Percentiles rank a stretch among this genome's conserved stretches.
phyloP scores from a whole-genome alignment of 2,888 invertebrate species.

The Oscheius sp. region DNA sequence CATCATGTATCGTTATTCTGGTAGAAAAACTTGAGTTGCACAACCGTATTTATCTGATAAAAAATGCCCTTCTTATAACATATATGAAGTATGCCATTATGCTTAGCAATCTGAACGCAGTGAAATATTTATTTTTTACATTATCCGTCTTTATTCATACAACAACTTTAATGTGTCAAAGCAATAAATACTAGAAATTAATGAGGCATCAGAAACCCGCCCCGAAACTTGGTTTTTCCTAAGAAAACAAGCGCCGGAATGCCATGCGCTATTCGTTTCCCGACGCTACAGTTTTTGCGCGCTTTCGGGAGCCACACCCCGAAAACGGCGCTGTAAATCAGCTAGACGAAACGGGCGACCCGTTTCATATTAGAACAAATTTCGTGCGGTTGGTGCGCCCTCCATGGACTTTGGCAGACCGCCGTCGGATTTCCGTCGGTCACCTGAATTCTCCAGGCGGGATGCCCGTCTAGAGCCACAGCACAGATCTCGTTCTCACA shows the following conservation, averaged over 20 bases:
- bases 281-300: conserved; percentile 28
- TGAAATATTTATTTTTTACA: no score
- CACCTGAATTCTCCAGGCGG: conserved; percentile 24
- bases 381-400: conserved; percentile 12
- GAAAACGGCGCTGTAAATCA: conserved; percentile 29
- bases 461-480: conserved; percentile 13
- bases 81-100: no score
- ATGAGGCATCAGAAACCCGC: conserved; percentile 24
- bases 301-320: conserved; percentile 26
- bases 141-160: no score
- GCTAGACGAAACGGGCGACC: conserved; percentile 29
- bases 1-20: no score
- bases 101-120: no score
- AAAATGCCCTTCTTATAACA: no score
- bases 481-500: conserved; percentile 28
- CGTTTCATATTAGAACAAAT: conserved; percentile 35
- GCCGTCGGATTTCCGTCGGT: conserved; percentile 18
- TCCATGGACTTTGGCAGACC: conserved; percentile 23
- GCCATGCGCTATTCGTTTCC: conserved; percentile 28
- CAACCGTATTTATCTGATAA: no score
- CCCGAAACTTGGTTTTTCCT: conserved; percentile 8
- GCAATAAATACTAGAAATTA: no score
- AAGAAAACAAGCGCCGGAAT: conserved; percentile 28
- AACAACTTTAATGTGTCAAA: no score
- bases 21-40: no score